These are phyloP conservation scores for Eublepharis macularius DNA, from an alignment of 2,113 vertebrate species.

Conservation along the genomic window DNA sequence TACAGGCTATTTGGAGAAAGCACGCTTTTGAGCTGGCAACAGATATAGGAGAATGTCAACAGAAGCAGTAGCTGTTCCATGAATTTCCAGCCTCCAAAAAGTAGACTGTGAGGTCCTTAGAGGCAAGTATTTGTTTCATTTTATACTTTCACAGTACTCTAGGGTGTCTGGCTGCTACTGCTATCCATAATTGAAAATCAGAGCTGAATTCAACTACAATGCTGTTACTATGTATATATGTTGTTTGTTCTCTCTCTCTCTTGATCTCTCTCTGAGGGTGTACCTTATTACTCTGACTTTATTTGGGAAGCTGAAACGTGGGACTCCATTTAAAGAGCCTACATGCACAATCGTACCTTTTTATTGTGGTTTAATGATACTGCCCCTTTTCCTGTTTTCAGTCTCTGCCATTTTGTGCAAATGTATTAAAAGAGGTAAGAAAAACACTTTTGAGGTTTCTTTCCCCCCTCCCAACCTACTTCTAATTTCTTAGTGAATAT, in stretches of 20 bases:
- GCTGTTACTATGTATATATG: not conserved
- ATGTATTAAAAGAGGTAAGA: constrained; percentile 6
- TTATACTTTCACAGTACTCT: constrained; percentile 3
- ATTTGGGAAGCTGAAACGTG: not conserved
- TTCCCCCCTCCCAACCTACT: too few species aligned
- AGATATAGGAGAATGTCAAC: not conserved
- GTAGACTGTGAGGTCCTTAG: not conserved
- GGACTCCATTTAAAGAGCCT: not conserved
- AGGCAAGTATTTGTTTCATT: not conserved
- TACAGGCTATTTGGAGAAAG: not conserved
- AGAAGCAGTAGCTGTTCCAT: constrained; percentile 15
- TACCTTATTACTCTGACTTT: not conserved
- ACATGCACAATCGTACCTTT: not conserved
- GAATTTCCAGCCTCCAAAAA: constrained; percentile 18
- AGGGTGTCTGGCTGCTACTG: not conserved
- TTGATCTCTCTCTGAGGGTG: not conserved
- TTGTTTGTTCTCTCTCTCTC: not conserved
- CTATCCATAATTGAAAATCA: constrained; percentile 10
- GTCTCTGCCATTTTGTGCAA: not conserved
- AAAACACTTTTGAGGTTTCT: not conserved
- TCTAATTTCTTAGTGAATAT: too few species aligned
- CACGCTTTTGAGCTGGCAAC: not conserved
- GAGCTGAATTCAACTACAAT: not conserved
- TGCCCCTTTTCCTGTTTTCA: not conserved
- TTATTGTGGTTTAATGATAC: not conserved